These are phyloP conservation scores for Hippocampus barbouri DNA, from an alignment of 2,113 vertebrate species.

Conservation along the genomic window DNA sequence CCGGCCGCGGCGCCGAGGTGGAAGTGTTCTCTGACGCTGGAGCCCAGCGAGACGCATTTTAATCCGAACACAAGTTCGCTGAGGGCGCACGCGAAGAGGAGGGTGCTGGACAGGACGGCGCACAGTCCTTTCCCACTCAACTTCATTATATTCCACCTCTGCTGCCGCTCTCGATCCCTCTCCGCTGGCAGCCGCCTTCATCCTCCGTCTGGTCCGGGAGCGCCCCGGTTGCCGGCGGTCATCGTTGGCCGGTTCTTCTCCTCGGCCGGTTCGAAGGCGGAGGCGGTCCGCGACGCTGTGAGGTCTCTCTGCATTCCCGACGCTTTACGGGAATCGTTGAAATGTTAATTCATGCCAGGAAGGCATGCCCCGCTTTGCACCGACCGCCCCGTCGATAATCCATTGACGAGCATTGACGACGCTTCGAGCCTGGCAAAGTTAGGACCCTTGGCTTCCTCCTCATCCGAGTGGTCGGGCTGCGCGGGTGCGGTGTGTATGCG, in stretches of 20 bases:
- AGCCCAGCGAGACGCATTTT: constrained; percentile 86
- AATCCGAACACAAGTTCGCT: constrained; percentile 90
- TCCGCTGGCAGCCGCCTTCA: background rate
- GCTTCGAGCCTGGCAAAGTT: constrained; percentile 2
- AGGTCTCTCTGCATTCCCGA: constrained; percentile 53
- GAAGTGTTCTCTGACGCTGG: constrained; percentile 85
- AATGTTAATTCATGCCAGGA: constrained; percentile 60
- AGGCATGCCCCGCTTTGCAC: constrained; percentile 16
- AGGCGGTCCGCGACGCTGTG: constrained; percentile 33
- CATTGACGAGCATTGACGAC: constrained; percentile 9
- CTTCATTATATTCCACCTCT: constrained; percentile 89
- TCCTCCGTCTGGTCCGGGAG: constrained; percentile 72
- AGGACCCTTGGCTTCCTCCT: background rate
- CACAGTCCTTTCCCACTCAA: constrained; percentile 92
- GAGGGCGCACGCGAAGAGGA: constrained; percentile 89
- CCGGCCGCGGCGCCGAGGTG: constrained; percentile 83
- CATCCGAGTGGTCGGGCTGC: background rate
- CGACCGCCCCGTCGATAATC: constrained; percentile 42
- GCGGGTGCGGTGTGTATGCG: background rate
- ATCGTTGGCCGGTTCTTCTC: constrained; percentile 69
- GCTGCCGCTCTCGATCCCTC: background rate
- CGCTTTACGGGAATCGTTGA: constrained; percentile 48
- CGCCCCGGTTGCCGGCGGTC: constrained; percentile 63
- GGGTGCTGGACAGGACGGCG: constrained; percentile 86
- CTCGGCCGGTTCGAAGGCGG: constrained; percentile 54